Conservation (phyloP, 2,888 invertebrate genomes). For the Homarus gammarus region DNA sequence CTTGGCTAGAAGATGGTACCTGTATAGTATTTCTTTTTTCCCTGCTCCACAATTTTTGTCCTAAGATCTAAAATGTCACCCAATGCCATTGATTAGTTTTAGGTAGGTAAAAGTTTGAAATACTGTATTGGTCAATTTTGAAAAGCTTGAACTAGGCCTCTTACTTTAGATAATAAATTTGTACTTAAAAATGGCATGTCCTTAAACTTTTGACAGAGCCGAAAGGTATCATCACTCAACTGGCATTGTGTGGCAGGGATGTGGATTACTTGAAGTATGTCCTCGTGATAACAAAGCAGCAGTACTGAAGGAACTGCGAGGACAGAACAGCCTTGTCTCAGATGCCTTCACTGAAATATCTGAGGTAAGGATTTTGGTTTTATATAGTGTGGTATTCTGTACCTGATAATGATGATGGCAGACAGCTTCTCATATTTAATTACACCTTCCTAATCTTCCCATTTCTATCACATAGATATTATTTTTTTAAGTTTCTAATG, state of each 20-base stretch:
- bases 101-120: neutral
- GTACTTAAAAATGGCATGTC: neutral
- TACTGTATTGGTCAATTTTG: neutral
- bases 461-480: too few species aligned
- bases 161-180: neutral
- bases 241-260: slow-evolving; percentile 62
- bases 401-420: too few species aligned
- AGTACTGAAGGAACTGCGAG: slow-evolving; percentile 37
- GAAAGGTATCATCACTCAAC: slow-evolving; percentile 53
- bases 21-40: too few species aligned
- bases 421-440: too few species aligned
- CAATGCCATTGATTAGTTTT: neutral
- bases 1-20: too few species aligned
- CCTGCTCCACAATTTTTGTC: too few species aligned
- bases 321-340: slow-evolving; percentile 44
- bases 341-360: slow-evolving; percentile 64
- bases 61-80: too few species aligned
- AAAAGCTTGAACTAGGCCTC: neutral
- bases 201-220: slow-evolving; percentile 17
- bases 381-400: too few species aligned
- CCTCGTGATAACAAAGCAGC: slow-evolving; percentile 50
- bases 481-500: too few species aligned
- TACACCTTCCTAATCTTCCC: too few species aligned
- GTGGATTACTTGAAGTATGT: slow-evolving; percentile 30
- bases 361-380: slow-evolving; percentile 58